phyloP scores from a whole-genome alignment of 2,113 vertebrate species.

The Saccopteryx leptura region DNA sequence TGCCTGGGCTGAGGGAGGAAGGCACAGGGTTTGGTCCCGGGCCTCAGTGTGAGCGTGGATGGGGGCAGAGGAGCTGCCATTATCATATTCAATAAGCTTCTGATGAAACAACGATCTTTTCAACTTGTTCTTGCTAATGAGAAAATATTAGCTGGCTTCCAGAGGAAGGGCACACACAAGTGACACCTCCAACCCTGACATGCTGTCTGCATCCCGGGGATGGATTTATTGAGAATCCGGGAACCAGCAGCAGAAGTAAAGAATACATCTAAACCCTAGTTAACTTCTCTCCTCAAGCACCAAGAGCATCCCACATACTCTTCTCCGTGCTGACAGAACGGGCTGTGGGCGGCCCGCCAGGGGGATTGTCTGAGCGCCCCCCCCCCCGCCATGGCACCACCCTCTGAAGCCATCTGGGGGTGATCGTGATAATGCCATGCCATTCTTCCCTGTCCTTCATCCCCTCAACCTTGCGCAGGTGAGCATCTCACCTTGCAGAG shows the following conservation, averaged over 20 bases:
- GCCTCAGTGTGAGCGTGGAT: background rate
- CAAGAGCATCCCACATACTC: accelerated
- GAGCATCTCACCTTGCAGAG: background rate
- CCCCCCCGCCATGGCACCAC: background rate
- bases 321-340: background rate
- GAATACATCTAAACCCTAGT: background rate
- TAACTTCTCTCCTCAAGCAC: background rate
- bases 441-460: background rate
- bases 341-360: background rate
- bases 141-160: conserved; percentile 18
- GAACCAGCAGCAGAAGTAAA: background rate
- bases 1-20: background rate
- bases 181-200: background rate
- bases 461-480: background rate
- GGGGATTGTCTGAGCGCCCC: background rate
- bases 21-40: background rate
- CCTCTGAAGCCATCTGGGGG: background rate
- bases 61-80: accelerated
- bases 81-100: background rate
- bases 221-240: background rate
- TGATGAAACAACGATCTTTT: background rate
- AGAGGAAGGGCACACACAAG: background rate
- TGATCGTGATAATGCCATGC: too few relatives aligned
- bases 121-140: conserved; percentile 18
- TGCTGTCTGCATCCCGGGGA: background rate